These are phyloP conservation scores for Drosophila sordidula DNA, from an alignment of 2,888 invertebrate species.

Conservation along the genomic window DNA sequence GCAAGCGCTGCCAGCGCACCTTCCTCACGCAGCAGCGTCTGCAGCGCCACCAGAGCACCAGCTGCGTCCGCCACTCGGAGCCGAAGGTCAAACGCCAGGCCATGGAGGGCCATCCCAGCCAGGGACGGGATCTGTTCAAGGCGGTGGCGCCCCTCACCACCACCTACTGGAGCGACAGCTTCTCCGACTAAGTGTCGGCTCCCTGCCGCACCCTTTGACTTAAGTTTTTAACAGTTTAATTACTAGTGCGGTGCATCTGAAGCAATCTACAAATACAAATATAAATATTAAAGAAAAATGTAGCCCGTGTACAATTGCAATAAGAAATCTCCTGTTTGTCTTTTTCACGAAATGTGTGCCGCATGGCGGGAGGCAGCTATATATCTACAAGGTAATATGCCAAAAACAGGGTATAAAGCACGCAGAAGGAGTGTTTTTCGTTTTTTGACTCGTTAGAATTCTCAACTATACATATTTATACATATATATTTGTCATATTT, in stretches of 20 bases:
- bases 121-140: constrained; percentile 85
- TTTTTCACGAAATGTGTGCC: no score
- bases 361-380: no score
- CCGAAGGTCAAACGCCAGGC: constrained; percentile 44
- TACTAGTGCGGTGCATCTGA: constrained; percentile 28
- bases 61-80: constrained; percentile 55
- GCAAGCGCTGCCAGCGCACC: constrained; percentile 83
- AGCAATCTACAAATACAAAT: constrained; percentile 16
- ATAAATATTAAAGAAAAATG: not conserved
- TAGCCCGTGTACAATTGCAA: constrained; percentile 3
- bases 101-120: constrained; percentile 54
- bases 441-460: no score
- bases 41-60: constrained; percentile 77
- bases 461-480: no score
- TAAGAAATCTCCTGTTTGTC: not conserved
- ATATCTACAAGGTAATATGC: no score
- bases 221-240: constrained; percentile 4
- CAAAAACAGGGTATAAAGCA: no score
- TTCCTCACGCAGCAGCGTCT: constrained; percentile 81
- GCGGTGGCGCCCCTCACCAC: constrained; percentile 85
- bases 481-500: no score
- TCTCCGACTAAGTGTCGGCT: constrained; percentile 83
- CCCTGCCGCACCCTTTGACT: not conserved
- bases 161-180: constrained; percentile 86
- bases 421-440: no score